phyloP scores from a whole-genome alignment of 1,140 invertebrate genomes.

The Drosophila mauritiana region DNA sequence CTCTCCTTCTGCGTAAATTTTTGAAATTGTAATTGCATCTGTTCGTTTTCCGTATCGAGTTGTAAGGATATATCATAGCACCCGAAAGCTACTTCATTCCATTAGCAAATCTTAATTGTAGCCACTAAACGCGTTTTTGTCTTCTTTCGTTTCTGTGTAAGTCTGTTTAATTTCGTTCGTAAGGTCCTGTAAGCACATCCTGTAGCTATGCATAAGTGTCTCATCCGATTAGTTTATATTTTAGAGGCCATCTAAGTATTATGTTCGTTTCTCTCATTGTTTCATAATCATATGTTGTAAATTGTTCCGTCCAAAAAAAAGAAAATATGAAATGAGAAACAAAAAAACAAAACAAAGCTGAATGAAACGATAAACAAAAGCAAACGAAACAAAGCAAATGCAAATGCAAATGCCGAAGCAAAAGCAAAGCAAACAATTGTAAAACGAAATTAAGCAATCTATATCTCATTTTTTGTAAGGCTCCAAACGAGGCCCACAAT shows the following conservation, averaged over 20 bases:
- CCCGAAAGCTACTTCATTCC: conserved; percentile 65
- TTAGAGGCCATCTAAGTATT: conserved; percentile 65
- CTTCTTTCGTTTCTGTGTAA: conserved; percentile 34
- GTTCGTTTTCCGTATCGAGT: conserved; percentile 27
- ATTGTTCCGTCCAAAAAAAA: conserved; percentile 79
- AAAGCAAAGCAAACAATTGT: conserved; percentile 26
- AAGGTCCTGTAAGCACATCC: conserved; percentile 8
- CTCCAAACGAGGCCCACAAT: not conserved
- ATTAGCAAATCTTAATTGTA: conserved; percentile 63
- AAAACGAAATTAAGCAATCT: conserved; percentile 50
- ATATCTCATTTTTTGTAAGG: conserved; percentile 45
- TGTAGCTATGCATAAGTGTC: conserved; percentile 18
- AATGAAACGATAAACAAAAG: conserved; percentile 27
- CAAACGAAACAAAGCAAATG: conserved; percentile 31
- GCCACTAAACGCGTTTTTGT: conserved; percentile 14
- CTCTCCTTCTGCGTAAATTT: conserved; percentile 1
- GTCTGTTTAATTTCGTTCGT: conserved; percentile 29
- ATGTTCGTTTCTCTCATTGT: conserved; percentile 60
- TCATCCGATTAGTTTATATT: conserved; percentile 41
- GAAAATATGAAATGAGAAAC: conserved; percentile 26
- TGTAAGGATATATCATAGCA: conserved; percentile 30
- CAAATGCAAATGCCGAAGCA: not conserved
- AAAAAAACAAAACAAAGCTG: conserved; percentile 26
- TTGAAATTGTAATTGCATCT: conserved; percentile 27
- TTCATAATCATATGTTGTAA: conserved; percentile 84